These are phyloP conservation scores for Nomia melanderi DNA, from an alignment of 1,140 invertebrate species.

Conservation along the genomic window DNA sequence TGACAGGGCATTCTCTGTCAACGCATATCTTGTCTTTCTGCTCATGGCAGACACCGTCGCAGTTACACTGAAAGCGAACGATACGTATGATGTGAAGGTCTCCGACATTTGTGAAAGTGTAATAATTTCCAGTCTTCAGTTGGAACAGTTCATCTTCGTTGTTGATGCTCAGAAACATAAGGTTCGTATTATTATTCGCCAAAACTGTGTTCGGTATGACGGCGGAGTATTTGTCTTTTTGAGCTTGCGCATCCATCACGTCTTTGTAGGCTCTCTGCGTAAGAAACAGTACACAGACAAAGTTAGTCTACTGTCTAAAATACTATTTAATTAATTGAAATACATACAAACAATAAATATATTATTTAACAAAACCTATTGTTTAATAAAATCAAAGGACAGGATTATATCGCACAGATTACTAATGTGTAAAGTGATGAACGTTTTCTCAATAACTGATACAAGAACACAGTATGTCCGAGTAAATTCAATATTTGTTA, in stretches of 20 bases:
- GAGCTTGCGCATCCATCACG: conserved; percentile 29
- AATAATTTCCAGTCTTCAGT: conserved; percentile 52
- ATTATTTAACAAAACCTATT: too few relatives aligned
- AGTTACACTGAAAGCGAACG: conserved; percentile 58
- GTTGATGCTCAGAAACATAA: conserved; percentile 63
- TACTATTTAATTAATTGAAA: too few relatives aligned
- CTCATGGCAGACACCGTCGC: conserved; percentile 51
- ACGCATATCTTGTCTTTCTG: conserved; percentile 25
- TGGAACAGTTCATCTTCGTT: conserved; percentile 63
- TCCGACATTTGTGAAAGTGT: conserved; percentile 60
- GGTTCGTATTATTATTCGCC: conserved; percentile 56
- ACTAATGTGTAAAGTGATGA: too few relatives aligned
- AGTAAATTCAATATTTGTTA: too few relatives aligned
- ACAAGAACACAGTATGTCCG: too few relatives aligned
- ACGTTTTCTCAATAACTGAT: too few relatives aligned
- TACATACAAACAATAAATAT: too few relatives aligned
- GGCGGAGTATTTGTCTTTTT: conserved; percentile 21
- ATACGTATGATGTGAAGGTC: conserved; percentile 69
- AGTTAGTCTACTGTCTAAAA: too few relatives aligned
- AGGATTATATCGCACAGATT: too few relatives aligned
- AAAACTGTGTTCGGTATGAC: conserved; percentile 61
- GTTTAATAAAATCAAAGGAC: too few relatives aligned
- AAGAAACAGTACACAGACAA: background rate
- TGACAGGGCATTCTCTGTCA: conserved; percentile 43
- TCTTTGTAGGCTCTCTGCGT: conserved; percentile 27